Conservation (phyloP, 1,140 invertebrate species). For the Drosophila guanche region DNA sequence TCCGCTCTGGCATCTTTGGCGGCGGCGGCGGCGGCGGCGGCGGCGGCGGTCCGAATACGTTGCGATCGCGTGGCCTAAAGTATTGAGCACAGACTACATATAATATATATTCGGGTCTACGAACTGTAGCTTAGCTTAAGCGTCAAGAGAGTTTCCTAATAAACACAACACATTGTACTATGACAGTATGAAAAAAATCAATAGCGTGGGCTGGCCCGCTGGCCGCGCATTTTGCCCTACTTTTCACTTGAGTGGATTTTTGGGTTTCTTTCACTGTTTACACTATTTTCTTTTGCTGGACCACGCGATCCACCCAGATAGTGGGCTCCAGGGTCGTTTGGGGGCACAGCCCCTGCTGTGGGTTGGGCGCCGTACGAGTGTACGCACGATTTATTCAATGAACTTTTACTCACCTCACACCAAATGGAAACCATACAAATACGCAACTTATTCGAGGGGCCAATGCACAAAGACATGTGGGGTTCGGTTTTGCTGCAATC, state of each 20-base stretch:
- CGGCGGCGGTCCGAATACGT: slow-evolving; percentile 52
- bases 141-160: neutral
- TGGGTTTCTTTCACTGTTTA: slow-evolving; percentile 4
- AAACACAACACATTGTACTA: neutral
- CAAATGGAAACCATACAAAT: slow-evolving; percentile 56
- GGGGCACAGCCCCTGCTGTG: too few relatives aligned
- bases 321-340: too few relatives aligned
- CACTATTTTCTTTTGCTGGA: neutral
- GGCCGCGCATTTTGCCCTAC: neutral
- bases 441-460: slow-evolving; percentile 63
- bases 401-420: slow-evolving; percentile 65
- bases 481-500: slow-evolving; percentile 49
- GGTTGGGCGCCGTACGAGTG: slow-evolving; percentile 4
- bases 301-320: too few relatives aligned
- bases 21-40: slow-evolving; percentile 30
- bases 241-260: slow-evolving; percentile 3
- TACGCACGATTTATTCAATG: slow-evolving; percentile 64
- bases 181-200: slow-evolving; percentile 6
- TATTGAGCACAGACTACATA: slow-evolving; percentile 53
- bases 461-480: slow-evolving; percentile 70
- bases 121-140: slow-evolving; percentile 14
- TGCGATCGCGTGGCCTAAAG: slow-evolving; percentile 76
- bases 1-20: slow-evolving; percentile 36
- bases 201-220: neutral
- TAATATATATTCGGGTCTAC: slow-evolving; percentile 13